phyloP scores from a whole-genome alignment of 2,888 invertebrate species.

The Carabus problematicus region DNA sequence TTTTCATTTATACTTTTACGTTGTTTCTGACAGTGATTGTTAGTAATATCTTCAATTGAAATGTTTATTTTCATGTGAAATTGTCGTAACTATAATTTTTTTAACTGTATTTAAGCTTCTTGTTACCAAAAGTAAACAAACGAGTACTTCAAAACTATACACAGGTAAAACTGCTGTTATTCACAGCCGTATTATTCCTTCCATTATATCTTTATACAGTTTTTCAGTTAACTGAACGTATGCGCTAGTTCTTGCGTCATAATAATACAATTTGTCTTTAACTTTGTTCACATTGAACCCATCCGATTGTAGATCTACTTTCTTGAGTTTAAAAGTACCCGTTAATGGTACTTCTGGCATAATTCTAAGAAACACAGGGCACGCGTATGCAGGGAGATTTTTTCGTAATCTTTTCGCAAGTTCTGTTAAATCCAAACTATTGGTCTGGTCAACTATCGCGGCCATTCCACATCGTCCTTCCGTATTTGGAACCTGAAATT shows the following conservation, averaged over 20 bases:
- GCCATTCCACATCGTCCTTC: conserved; percentile 96
- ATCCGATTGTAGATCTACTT: conserved; percentile 83
- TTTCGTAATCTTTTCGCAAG: conserved; percentile 72
- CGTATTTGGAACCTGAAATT: conserved; percentile 71
- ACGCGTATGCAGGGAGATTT: conserved; percentile 83
- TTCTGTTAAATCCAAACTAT: conserved; percentile 65
- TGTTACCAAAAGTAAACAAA: too few relatives aligned
- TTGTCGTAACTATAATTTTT: too few relatives aligned
- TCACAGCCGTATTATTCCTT: conserved; percentile 50
- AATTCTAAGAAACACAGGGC: conserved; percentile 87
- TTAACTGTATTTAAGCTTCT: too few relatives aligned
- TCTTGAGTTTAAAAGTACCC: conserved; percentile 93
- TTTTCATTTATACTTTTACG: too few relatives aligned
- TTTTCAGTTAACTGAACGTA: conserved; percentile 52
- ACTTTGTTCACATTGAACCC: conserved; percentile 76
- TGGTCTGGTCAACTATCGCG: conserved; percentile 77
- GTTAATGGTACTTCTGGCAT: conserved; percentile 80
- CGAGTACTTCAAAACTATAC: too few relatives aligned
- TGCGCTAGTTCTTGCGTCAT: conserved; percentile 50
- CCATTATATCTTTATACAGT: conserved; percentile 53
- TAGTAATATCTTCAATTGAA: too few relatives aligned
- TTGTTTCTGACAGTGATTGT: too few relatives aligned
- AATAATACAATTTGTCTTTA: conserved; percentile 78
- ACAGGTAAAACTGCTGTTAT: too few relatives aligned
- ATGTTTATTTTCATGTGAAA: too few relatives aligned